These are phyloP conservation scores for Ceyx melanurus DNA, from an alignment of 2,113 vertebrate genomes.

Conservation along the genomic window DNA sequence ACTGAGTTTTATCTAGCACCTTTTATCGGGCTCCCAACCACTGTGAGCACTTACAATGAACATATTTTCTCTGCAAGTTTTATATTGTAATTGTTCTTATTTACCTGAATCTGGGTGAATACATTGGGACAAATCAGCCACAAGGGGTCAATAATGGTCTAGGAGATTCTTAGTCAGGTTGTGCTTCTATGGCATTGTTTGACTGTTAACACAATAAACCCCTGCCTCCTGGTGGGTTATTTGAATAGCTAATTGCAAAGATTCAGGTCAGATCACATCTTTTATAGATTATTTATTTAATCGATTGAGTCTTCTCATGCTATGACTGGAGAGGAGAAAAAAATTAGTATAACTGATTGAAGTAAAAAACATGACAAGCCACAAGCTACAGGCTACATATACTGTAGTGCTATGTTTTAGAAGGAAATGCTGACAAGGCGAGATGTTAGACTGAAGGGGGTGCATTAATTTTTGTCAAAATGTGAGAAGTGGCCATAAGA, in stretches of 20 bases:
- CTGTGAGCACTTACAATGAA: not conserved
- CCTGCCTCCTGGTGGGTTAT: not conserved
- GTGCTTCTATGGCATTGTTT: not conserved
- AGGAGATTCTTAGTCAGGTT: not conserved
- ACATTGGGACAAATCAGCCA: not conserved
- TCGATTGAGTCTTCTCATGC: not conserved
- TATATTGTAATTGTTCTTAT: not conserved
- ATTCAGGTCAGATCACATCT: not conserved
- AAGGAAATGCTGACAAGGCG: not conserved
- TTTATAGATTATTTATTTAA: constrained; percentile 38
- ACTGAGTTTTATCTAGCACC: not conserved
- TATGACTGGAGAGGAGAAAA: not conserved
- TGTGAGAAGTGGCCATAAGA: not conserved
- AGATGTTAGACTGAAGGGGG: not conserved
- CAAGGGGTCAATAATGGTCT: constrained; percentile 48
- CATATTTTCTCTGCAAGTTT: not conserved
- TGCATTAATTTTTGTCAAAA: not conserved
- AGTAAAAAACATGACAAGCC: not conserved
- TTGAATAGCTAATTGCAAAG: constrained; percentile 8
- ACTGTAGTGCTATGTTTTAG: not conserved
- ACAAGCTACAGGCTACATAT: not conserved
- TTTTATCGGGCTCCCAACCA: not conserved
- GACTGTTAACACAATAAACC: not conserved
- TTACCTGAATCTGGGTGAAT: not conserved
- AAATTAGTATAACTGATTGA: not conserved